These are phyloP conservation scores for Drosophila guanche DNA, from an alignment of 1,140 invertebrate genomes.

Conservation along the genomic window DNA sequence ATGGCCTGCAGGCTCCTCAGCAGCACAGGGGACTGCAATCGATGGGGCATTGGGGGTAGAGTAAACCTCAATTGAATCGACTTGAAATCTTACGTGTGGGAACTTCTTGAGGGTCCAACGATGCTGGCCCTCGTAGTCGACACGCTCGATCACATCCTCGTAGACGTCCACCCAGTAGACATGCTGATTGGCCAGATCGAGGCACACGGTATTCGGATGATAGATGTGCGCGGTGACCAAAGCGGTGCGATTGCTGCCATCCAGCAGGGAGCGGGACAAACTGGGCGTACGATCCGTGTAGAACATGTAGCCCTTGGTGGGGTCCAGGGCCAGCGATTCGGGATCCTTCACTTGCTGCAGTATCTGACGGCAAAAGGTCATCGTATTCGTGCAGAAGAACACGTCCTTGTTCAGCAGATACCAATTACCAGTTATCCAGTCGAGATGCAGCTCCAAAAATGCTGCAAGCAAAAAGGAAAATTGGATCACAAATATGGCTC, in stretches of 20 bases:
- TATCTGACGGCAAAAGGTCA: slow-evolving; percentile 87
- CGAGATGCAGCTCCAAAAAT: slow-evolving; percentile 89
- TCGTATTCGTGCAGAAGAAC: slow-evolving; percentile 87
- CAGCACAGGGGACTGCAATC: slow-evolving; percentile 86
- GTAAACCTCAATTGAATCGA: slow-evolving; percentile 1
- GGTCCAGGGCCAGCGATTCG: slow-evolving; percentile 92
- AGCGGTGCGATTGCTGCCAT: slow-evolving; percentile 85
- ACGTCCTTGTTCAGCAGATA: slow-evolving; percentile 92
- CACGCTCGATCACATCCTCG: slow-evolving; percentile 89
- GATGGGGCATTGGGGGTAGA: not conserved
- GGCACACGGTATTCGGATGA: slow-evolving; percentile 88
- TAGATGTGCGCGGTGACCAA: slow-evolving; percentile 88
- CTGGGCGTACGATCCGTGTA: slow-evolving; percentile 90
- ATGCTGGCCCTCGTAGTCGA: slow-evolving; percentile 88
- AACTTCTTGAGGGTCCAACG: slow-evolving; percentile 87
- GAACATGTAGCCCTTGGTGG: slow-evolving; percentile 90
- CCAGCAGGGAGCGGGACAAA: slow-evolving; percentile 87
- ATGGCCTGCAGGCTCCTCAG: slow-evolving; percentile 86
- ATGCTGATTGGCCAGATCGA: slow-evolving; percentile 89
- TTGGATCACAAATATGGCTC: slow-evolving; percentile 28
- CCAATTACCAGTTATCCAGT: slow-evolving; percentile 94
- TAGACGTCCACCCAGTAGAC: slow-evolving; percentile 93
- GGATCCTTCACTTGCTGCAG: slow-evolving; percentile 89
- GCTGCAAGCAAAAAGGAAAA: slow-evolving; percentile 78
- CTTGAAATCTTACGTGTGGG: slow-evolving; percentile 77